phyloP scores from a whole-genome alignment of 1,140 invertebrate species.

The Mactra quadrangularis region DNA sequence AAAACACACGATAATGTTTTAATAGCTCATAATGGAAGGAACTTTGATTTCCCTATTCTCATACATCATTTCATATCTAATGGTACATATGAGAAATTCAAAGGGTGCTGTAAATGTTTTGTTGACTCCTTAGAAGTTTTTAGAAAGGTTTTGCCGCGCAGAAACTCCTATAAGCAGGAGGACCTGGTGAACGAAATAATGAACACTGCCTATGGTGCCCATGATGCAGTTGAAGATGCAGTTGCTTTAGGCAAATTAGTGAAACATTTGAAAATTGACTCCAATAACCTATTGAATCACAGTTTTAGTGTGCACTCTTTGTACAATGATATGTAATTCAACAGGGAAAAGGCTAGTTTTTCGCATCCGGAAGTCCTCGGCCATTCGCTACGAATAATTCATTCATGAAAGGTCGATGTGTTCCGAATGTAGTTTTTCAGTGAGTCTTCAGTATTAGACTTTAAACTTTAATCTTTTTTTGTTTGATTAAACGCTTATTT shows the following conservation, averaged over 20 bases:
- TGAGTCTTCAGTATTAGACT: too few species aligned
- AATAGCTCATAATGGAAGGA: slow-evolving; percentile 58
- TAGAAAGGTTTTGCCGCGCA: slow-evolving; percentile 10
- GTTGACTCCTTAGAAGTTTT: slow-evolving; percentile 46
- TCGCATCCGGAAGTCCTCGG: too few species aligned
- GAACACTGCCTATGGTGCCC: slow-evolving; percentile 22
- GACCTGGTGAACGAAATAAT: slow-evolving; percentile 32
- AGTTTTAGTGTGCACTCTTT: slow-evolving; percentile 13
- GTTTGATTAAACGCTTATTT: too few species aligned
- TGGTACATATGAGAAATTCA: neutral
- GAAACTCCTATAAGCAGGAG: slow-evolving; percentile 14
- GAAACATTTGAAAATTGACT: neutral
- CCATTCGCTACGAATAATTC: too few species aligned
- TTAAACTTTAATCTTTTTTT: too few species aligned
- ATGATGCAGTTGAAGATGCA: slow-evolving; percentile 44
- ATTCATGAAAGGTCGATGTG: too few species aligned
- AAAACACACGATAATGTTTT: slow-evolving; percentile 44
- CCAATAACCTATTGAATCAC: neutral
- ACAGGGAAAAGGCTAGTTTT: slow-evolving; percentile 42
- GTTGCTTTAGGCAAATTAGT: slow-evolving; percentile 17
- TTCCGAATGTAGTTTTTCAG: too few species aligned
- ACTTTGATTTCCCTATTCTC: slow-evolving; percentile 56
- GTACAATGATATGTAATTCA: slow-evolving; percentile 4
- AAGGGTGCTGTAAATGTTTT: neutral
- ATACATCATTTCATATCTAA: neutral